These are phyloP conservation scores for Cecidostiba fungosa DNA, from an alignment of 2,888 invertebrate genomes.

Conservation along the genomic window DNA sequence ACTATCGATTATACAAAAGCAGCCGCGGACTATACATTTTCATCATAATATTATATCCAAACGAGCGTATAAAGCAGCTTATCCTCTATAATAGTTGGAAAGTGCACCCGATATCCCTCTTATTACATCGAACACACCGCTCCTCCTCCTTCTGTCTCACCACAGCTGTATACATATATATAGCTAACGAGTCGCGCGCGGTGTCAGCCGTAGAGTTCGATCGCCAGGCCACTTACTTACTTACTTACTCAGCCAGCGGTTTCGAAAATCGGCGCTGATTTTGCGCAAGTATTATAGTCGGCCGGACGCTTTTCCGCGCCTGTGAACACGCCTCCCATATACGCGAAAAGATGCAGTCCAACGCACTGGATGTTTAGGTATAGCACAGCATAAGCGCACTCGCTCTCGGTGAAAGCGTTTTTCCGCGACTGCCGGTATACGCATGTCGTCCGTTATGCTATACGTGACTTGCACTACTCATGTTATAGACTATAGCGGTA, in stretches of 20 bases:
- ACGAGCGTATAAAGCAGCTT: conserved; percentile 11
- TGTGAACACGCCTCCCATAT: neutral
- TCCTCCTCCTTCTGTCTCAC: neutral
- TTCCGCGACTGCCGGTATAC: conserved; percentile 34
- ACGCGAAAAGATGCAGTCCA: conserved; percentile 20
- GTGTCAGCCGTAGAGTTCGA: neutral
- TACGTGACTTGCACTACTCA: neutral
- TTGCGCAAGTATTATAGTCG: conserved; percentile 20
- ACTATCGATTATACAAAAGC: neutral
- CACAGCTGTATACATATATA: neutral
- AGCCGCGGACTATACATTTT: neutral
- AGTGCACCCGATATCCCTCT: neutral
- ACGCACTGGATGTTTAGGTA: no score
- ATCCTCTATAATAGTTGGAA: conserved; percentile 31
- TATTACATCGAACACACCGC: neutral
- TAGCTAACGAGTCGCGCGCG: neutral
- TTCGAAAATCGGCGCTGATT: conserved; percentile 38
- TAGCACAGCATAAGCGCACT: conserved; percentile 15
- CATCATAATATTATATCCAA: neutral
- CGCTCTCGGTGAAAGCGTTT: conserved; percentile 61
- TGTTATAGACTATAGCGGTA: neutral
- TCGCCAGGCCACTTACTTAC: neutral
- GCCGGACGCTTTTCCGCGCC: conserved; percentile 39
- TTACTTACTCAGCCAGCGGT: neutral
- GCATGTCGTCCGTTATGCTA: conserved; percentile 15